Base-by-base conservation (phyloP, 2,888 invertebrate species). In the Eubasilissa splendida region DNA sequence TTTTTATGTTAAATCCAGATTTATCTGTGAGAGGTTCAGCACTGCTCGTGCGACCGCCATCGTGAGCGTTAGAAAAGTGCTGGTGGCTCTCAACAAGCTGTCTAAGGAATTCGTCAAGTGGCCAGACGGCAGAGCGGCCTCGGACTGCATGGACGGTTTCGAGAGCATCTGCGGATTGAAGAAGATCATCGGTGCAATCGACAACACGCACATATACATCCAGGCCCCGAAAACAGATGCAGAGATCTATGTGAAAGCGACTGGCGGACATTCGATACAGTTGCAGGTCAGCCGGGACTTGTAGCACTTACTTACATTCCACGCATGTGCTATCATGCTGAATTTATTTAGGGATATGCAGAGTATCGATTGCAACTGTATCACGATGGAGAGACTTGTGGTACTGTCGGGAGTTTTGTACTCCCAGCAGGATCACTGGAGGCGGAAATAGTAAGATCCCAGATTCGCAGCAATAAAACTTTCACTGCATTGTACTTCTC, bases 1-100 rank as follows among this genome's bases (percentile, higher is more conserved):
- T 22, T 22, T 22, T 22, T 22, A 22, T 22, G 22, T 42, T 42
- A 42, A 42, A 50, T 52, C 68, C 52, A 68, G 68, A 50, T 14
- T 50, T 10, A 50, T 68, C 68, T 68, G 68, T 50, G 68, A 68
- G 50, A 12, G 68, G 9, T 68, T 68, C 68, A 42, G 68, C 68
- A 68, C 50, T 3, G 68, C 50, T 0, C 12, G 52, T 4, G 68
- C 68, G 4, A 68, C 68, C 7, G 71, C 54, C 54, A 12, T 71
- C 2, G 54, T 31, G 0, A 71, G 14, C 10, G 22, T 54, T 11
- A 22, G 33, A 22, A 22, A 22, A 31, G 71, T 71, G n/a, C 11
- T 71, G 12, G 22, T 33, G 10, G 53, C 71, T 3, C 71, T 71
- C 9, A 54, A 31, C 9, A 10, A 53, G 54, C 54, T 53, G 22